Percentiles rank a stretch among this genome's conserved stretches.
These are phyloP conservation scores for Lithophane leautieri DNA, from an alignment of 2,888 invertebrate genomes.

Conservation along the genomic window DNA sequence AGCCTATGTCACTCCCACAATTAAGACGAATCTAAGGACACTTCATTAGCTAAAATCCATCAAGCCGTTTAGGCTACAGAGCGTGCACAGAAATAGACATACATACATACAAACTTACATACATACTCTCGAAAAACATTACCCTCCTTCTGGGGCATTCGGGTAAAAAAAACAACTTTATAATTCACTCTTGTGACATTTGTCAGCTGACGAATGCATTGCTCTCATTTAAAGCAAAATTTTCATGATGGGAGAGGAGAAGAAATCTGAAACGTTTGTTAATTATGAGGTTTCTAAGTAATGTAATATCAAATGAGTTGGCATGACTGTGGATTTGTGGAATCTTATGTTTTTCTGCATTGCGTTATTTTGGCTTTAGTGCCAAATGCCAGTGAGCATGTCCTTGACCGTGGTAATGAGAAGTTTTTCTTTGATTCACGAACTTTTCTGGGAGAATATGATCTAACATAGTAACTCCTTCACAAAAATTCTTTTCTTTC, in stretches of 20 bases:
- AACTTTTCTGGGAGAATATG: not conserved
- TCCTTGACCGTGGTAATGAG: conserved; percentile 46
- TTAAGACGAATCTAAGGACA: too few species aligned
- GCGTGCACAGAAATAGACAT: too few species aligned
- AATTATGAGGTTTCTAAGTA: conserved; percentile 15
- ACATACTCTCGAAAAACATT: too few species aligned
- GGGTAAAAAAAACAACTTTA: conserved; percentile 16
- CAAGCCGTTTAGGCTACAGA: too few species aligned
- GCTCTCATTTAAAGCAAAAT: conserved; percentile 4
- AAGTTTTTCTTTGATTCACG: conserved; percentile 20
- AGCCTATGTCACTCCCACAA: too few species aligned
- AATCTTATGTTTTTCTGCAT: conserved; percentile 28
- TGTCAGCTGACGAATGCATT: conserved; percentile 1
- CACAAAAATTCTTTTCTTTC: not conserved
- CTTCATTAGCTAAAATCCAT: too few species aligned
- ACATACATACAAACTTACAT: too few species aligned
- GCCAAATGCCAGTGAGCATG: conserved; percentile 44
- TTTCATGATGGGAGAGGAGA: conserved; percentile 28
- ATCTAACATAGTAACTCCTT: not conserved
- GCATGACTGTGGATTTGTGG: conserved; percentile 29
- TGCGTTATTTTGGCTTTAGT: conserved; percentile 17
- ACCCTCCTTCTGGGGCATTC: too few species aligned
- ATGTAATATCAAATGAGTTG: conserved; percentile 43
- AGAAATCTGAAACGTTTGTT: conserved; percentile 27
- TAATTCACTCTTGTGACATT: not conserved